Conservation (phyloP, 1,140 invertebrate species). For the Drosophila bipectinata region DNA sequence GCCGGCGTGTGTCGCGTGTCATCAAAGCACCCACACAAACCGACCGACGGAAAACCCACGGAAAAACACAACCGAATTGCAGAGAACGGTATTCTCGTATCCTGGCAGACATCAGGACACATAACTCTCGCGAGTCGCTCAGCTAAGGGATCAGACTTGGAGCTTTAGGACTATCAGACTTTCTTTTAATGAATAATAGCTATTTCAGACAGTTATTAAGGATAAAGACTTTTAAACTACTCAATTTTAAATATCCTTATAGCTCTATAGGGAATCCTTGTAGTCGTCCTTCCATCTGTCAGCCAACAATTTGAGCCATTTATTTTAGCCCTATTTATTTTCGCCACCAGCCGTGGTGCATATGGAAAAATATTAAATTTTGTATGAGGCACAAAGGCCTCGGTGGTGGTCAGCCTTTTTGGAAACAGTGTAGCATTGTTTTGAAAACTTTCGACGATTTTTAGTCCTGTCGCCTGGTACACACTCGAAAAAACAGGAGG, state of each 20-base stretch:
- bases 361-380: conserved; percentile 41
- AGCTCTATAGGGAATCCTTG: neutral
- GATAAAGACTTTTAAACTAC: too few relatives aligned
- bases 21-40: conserved; percentile 37
- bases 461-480: conserved; percentile 38
- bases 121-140: neutral
- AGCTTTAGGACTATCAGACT: neutral
- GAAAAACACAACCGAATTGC: conserved; percentile 24
- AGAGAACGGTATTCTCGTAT: conserved; percentile 21
- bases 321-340: conserved; percentile 18
- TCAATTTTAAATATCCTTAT: neutral
- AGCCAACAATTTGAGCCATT: too few relatives aligned
- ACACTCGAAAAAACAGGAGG: conserved; percentile 16
- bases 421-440: conserved; percentile 40
- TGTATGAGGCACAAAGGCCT: conserved; percentile 24
- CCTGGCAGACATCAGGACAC: conserved; percentile 1
- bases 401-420: neutral
- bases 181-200: too few relatives aligned
- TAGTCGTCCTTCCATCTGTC: neutral
- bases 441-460: conserved; percentile 73
- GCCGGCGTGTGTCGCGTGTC: conserved; percentile 37
- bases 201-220: too few relatives aligned
- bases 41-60: neutral
- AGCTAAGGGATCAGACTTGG: neutral
- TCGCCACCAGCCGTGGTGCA: neutral